These are phyloP conservation scores for Coreoperca whiteheadi DNA, from an alignment of 2,113 vertebrate species.

Conservation along the genomic window DNA sequence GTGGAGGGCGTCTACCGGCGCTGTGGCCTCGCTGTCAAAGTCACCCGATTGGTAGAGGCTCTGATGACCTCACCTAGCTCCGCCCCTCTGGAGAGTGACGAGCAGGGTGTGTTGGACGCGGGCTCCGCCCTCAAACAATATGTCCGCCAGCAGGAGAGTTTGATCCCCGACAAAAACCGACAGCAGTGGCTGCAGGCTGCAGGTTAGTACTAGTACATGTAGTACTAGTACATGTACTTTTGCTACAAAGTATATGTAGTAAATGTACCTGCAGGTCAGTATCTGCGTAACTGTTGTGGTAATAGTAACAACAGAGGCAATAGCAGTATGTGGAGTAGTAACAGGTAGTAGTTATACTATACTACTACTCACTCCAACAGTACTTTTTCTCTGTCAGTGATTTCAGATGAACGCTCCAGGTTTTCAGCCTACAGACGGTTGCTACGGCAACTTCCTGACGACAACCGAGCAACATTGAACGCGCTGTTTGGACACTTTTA, in stretches of 20 bases:
- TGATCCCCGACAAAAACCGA: slow-evolving; percentile 64
- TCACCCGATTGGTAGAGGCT: slow-evolving; percentile 72
- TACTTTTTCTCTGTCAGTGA: slow-evolving; percentile 47
- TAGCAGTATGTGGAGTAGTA: background rate
- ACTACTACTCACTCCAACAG: background rate
- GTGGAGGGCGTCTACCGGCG: slow-evolving; percentile 85
- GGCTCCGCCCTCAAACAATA: slow-evolving; percentile 80
- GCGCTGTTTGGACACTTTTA: slow-evolving; percentile 82
- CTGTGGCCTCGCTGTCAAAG: slow-evolving; percentile 76
- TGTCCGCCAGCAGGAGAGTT: slow-evolving; percentile 68
- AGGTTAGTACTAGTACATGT: slow-evolving; percentile 54
- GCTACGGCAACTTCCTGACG: slow-evolving; percentile 70
- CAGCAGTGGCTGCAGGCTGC: slow-evolving; percentile 78
- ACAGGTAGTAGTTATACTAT: background rate
- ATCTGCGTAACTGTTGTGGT: background rate
- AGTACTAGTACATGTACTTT: background rate
- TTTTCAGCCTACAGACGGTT: slow-evolving; percentile 71
- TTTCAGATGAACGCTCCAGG: slow-evolving; percentile 63
- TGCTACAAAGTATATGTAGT: background rate
- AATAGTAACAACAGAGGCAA: no score
- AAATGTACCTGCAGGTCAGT: background rate
- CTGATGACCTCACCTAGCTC: slow-evolving; percentile 70
- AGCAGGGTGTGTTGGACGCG: slow-evolving; percentile 77
- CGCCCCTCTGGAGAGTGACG: slow-evolving; percentile 68
- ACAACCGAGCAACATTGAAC: slow-evolving; percentile 70